Conservation (phyloP, 2,888 invertebrate genomes). For the Cactoblastis cactorum region DNA sequence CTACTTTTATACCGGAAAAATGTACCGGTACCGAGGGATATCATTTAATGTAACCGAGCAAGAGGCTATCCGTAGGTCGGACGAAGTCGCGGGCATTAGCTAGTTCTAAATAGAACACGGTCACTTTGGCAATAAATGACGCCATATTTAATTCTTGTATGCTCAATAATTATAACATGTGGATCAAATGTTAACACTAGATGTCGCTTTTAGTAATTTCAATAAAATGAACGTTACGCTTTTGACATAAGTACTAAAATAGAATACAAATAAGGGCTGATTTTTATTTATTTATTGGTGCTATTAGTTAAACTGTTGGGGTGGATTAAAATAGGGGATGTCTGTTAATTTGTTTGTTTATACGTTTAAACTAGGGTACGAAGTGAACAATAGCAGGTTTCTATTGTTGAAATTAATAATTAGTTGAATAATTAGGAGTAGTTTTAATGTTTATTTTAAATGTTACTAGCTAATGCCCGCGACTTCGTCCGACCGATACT, state of each 20-base stretch:
- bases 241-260: background rate
- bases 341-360: constrained; percentile 34
- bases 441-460: background rate
- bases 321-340: constrained; percentile 26
- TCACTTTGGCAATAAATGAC: background rate
- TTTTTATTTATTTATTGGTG: constrained; percentile 20
- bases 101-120: background rate
- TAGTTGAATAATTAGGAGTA: background rate
- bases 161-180: constrained; percentile 7
- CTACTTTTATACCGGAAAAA: no score
- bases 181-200: constrained; percentile 9
- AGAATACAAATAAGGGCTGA: constrained; percentile 20
- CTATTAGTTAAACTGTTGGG: constrained; percentile 21
- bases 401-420: background rate
- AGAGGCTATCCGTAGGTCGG: no score
- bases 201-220: background rate
- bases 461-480: background rate
- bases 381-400: constrained; percentile 11
- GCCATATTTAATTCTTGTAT: constrained; percentile 4
- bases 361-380: constrained; percentile 22
- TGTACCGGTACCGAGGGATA: no score
- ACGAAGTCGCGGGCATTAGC: background rate
- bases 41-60: no score
- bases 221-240: background rate
- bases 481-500: no score